phyloP scores from a whole-genome alignment of 2,113 vertebrate species.

The Uropsilus gracilis region DNA sequence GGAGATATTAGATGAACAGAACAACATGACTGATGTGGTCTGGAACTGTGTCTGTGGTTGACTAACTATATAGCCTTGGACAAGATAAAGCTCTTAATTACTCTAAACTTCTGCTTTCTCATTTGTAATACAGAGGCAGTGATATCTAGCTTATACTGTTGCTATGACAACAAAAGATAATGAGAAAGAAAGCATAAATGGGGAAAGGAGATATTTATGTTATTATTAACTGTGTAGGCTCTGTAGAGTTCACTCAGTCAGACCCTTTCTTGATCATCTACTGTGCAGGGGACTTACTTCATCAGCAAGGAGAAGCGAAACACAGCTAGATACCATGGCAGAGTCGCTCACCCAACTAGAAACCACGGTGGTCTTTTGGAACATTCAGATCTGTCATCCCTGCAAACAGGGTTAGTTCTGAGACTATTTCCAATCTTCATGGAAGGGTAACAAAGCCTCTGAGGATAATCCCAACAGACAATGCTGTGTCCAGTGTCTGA shows the following conservation, averaged over 20 bases:
- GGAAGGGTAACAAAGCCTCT: background rate
- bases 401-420: background rate
- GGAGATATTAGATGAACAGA: background rate
- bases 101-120: slow-evolving; percentile 1
- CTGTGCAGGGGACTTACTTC: background rate
- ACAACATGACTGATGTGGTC: background rate
- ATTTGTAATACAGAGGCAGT: background rate
- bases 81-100: background rate
- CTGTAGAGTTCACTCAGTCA: background rate
- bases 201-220: background rate
- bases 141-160: background rate
- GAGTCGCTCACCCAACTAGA: background rate
- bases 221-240: background rate
- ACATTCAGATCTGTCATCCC: background rate
- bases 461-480: background rate
- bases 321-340: background rate
- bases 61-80: background rate
- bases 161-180: slow-evolving; percentile 12
- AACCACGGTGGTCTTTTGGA: background rate
- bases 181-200: background rate
- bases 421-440: background rate
- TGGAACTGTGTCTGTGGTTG: background rate
- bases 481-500: background rate
- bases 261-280: background rate
- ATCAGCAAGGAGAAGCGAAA: background rate